These are phyloP conservation scores for Idaea straminata DNA, from an alignment of 2,888 invertebrate genomes.

Conservation along the genomic window DNA sequence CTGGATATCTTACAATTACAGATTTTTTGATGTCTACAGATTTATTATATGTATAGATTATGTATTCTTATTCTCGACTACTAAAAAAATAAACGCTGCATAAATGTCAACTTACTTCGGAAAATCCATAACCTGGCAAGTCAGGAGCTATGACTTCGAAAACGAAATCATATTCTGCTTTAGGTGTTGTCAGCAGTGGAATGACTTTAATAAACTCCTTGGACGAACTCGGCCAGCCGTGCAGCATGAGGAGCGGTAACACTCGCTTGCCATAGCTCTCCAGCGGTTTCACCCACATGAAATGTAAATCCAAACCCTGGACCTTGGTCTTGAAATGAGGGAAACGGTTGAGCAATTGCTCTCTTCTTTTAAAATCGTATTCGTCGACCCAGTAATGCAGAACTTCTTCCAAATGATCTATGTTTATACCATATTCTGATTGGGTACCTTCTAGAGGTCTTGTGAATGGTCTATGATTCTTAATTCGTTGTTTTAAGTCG, in stretches of 20 bases:
- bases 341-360: slow-evolving; percentile 83
- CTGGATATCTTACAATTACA: too few species aligned
- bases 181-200: slow-evolving; percentile 81
- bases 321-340: slow-evolving; percentile 89
- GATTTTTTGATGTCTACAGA: too few species aligned
- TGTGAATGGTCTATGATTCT: slow-evolving; percentile 69
- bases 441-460: slow-evolving; percentile 83
- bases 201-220: slow-evolving; percentile 89
- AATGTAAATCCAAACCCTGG: slow-evolving; percentile 87
- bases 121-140: slow-evolving; percentile 86
- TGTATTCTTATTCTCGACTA: too few species aligned
- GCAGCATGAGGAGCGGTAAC: slow-evolving; percentile 86
- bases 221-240: slow-evolving; percentile 94
- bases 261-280: slow-evolving; percentile 41
- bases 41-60: too few species aligned
- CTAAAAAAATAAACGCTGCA: too few species aligned
- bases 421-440: slow-evolving; percentile 92
- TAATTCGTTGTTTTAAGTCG: slow-evolving; percentile 81
- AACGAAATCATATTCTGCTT: slow-evolving; percentile 78
- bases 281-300: slow-evolving; percentile 83
- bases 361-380: slow-evolving; percentile 84
- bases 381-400: slow-evolving; percentile 88
- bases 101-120: slow-evolving; percentile 65
- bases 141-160: slow-evolving; percentile 86
- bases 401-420: slow-evolving; percentile 83